A percentile compares a stretch with the other conserved stretches of the same genome.
Evolutionary conservation across 2,113 vertebrate species (phyloP).

Genomic region (Epinephelus cyanopodus): DNA sequence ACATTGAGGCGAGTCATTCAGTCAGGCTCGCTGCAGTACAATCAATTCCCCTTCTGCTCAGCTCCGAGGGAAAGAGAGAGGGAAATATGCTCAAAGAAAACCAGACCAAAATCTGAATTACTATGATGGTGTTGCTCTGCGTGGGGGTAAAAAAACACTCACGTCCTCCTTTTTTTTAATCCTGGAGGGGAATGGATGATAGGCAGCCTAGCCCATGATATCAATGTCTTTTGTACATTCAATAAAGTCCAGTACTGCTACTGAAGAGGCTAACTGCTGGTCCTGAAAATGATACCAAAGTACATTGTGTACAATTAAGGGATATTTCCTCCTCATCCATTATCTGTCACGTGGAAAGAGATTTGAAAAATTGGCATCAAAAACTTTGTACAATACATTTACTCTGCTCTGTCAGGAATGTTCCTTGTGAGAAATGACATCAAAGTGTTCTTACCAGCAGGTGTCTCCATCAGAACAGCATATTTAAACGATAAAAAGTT

Average conservation of each 20-base stretch:
- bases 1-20: neutral
- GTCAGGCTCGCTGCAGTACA: slow-evolving; percentile 28
- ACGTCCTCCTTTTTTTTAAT: slow-evolving; percentile 15
- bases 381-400: neutral
- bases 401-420: slow-evolving; percentile 42
- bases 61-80: neutral
- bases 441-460: slow-evolving; percentile 7
- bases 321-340: slow-evolving; percentile 28
- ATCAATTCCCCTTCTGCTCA: slow-evolving; percentile 45
- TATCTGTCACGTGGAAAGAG: slow-evolving; percentile 5
- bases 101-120: slow-evolving; percentile 26
- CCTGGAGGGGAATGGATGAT: slow-evolving; percentile 31
- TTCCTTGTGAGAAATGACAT: slow-evolving; percentile 12
- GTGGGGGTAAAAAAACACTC: neutral
- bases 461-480: slow-evolving; percentile 1
- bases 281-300: slow-evolving; percentile 30
- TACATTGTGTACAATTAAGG: slow-evolving; percentile 43
- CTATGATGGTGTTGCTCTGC: slow-evolving; percentile 12
- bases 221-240: slow-evolving; percentile 68
- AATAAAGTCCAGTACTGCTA: slow-evolving; percentile 69
- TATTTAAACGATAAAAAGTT: slow-evolving; percentile 50
- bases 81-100: neutral
- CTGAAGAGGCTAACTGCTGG: slow-evolving; percentile 68
- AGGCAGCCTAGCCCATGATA: slow-evolving; percentile 16
- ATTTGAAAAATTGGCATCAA: slow-evolving; percentile 22